Conservation (phyloP, 2,797 vertebrate genomes). For the Pantherophis alleghaniensis region DNA sequence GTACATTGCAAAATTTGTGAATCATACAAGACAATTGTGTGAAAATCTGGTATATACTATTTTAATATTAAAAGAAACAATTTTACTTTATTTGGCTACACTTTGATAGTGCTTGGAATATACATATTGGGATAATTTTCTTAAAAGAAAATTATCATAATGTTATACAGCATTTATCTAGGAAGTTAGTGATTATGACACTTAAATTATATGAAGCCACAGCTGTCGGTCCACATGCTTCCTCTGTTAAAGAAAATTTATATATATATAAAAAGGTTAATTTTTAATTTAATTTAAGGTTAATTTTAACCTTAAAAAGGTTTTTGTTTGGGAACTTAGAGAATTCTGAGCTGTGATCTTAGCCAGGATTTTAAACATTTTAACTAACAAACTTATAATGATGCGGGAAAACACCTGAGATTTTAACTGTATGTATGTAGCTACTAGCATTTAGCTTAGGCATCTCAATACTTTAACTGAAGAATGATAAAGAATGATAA, state of each 20-base stretch:
- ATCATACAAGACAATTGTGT: background rate
- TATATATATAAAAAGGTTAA: background rate
- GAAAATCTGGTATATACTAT: background rate
- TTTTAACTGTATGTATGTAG: too few relatives aligned
- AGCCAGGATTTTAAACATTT: too few relatives aligned
- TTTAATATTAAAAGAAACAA: background rate
- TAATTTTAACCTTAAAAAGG: too few relatives aligned
- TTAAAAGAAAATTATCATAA: background rate
- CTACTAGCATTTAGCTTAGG: background rate
- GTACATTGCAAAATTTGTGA: background rate
- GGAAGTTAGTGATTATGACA: background rate
- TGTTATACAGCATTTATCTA: background rate
- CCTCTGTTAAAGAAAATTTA: background rate
- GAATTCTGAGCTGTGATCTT: too few relatives aligned
- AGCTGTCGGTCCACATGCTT: background rate
- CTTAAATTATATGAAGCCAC: background rate
- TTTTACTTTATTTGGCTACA: background rate
- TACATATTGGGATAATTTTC: background rate
- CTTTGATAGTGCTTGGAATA: background rate
- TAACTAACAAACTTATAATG: too few relatives aligned
- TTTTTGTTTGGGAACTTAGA: too few relatives aligned
- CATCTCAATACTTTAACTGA: background rate
- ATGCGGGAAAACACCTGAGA: too few relatives aligned
- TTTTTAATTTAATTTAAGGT: too few relatives aligned
- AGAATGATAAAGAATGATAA: background rate